A percentile compares a stretch with the other conserved stretches of the same genome.
phyloP scores from a whole-genome alignment of 2,113 vertebrate species.

The Hippocampus comes region DNA sequence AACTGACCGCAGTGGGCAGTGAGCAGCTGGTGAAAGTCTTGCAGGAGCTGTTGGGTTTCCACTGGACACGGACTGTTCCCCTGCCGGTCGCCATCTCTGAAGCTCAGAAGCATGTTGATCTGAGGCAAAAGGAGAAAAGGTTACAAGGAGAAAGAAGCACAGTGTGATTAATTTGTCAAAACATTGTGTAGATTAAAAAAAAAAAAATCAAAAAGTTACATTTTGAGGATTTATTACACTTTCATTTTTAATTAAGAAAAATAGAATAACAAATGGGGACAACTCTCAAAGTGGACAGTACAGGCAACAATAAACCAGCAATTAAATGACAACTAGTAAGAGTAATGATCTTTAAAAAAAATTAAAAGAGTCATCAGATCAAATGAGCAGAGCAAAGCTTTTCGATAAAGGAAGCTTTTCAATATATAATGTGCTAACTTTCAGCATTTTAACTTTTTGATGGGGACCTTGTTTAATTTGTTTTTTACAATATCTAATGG shows the following conservation, averaged over 20 bases:
- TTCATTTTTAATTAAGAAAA: neutral
- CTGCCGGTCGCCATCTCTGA: conserved; percentile 81
- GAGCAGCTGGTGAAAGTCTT: conserved; percentile 86
- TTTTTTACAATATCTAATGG: neutral
- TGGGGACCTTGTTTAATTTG: neutral
- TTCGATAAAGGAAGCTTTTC: no score
- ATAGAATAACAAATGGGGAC: no score
- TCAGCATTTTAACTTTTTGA: neutral
- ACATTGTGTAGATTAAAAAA: no score
- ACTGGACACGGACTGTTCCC: conserved; percentile 82
- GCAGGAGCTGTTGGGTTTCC: conserved; percentile 81
- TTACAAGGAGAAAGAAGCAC: neutral
- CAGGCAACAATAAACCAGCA: no score
- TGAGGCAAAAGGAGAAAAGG: conserved; percentile 35
- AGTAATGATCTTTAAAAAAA: no score
- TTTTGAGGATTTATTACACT: neutral
- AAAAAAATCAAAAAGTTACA: neutral
- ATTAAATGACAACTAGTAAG: no score
- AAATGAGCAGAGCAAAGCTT: no score
- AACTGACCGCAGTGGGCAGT: conserved; percentile 83
- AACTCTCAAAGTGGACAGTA: no score
- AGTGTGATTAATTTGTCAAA: no score
- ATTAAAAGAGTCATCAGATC: no score
- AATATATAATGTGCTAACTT: neutral
- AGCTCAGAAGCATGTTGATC: conserved; percentile 93